These are phyloP conservation scores for Buphagus erythrorhynchus DNA, from an alignment of 2,797 vertebrate species.

Conservation along the genomic window DNA sequence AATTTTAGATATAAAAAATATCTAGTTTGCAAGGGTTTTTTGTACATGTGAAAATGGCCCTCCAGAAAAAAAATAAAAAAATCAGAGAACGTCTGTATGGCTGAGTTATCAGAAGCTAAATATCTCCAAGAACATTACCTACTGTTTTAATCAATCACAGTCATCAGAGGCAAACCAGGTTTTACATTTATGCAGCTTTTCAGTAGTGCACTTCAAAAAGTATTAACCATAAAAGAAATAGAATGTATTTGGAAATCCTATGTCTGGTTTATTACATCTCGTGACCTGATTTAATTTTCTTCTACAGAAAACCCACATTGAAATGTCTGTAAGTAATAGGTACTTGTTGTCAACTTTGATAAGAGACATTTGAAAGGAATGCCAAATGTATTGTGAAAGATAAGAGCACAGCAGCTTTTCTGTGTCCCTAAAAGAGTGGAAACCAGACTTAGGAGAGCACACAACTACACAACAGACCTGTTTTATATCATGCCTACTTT, in stretches of 20 bases:
- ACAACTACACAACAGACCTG: background rate
- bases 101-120: constrained; percentile 44
- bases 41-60: constrained; percentile 11
- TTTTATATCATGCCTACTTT: background rate
- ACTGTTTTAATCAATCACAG: constrained; percentile 33
- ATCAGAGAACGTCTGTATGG: background rate
- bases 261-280: constrained; percentile 46
- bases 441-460: background rate
- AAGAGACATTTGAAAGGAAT: constrained; percentile 41
- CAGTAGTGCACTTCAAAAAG: constrained; percentile 11
- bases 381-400: constrained; percentile 42
- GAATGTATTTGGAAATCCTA: constrained; percentile 46
- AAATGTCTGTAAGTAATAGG: constrained; percentile 58
- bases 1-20: constrained; percentile 68
- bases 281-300: constrained; percentile 65
- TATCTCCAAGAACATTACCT: constrained; percentile 14
- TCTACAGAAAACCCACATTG: constrained; percentile 1
- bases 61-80: background rate
- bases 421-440: background rate
- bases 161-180: background rate
- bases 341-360: constrained; percentile 53
- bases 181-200: constrained; percentile 34
- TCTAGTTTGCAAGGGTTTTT: background rate
- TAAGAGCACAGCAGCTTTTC: constrained; percentile 5
- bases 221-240: constrained; percentile 27